A percentile compares a stretch with the other conserved stretches of the same genome.
Evolutionary conservation across 2,797 vertebrate genomes (phyloP).

Genomic region (Simalia tracyae): DNA sequence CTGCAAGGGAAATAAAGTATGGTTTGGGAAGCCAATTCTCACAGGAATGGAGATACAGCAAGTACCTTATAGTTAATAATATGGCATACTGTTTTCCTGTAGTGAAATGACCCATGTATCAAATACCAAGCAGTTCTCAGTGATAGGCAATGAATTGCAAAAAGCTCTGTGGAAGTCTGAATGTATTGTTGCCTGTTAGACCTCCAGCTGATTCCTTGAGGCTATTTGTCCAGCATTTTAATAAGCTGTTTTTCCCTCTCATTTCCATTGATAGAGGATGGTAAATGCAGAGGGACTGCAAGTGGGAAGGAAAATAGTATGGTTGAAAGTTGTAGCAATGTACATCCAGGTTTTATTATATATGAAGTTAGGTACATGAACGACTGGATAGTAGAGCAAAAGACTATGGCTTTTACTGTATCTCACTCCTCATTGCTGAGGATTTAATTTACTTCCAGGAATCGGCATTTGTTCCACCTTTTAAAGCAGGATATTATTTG

Average conservation of each 20-base stretch:
- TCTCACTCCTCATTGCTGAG: background rate
- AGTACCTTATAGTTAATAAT: background rate
- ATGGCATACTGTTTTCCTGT: background rate
- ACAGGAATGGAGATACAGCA: background rate
- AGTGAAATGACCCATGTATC: background rate
- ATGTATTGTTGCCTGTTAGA: background rate
- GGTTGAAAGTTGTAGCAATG: background rate
- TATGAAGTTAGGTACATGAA: background rate
- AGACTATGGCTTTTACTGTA: background rate
- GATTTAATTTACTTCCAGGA: constrained; percentile 8
- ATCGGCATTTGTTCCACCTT: background rate
- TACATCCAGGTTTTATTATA: background rate
- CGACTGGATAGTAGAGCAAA: background rate
- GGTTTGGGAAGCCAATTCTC: background rate
- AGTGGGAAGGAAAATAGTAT: background rate
- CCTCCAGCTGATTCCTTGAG: background rate
- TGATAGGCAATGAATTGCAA: background rate
- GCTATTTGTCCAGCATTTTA: background rate
- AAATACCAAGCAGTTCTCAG: background rate
- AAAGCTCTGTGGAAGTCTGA: background rate
- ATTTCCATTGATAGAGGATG: background rate
- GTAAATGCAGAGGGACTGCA: background rate
- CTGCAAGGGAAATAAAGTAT: background rate
- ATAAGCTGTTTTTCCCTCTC: background rate
- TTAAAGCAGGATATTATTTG: background rate